Conservation (phyloP, 2,888 invertebrate genomes). For the Cheilosia impressa region DNA sequence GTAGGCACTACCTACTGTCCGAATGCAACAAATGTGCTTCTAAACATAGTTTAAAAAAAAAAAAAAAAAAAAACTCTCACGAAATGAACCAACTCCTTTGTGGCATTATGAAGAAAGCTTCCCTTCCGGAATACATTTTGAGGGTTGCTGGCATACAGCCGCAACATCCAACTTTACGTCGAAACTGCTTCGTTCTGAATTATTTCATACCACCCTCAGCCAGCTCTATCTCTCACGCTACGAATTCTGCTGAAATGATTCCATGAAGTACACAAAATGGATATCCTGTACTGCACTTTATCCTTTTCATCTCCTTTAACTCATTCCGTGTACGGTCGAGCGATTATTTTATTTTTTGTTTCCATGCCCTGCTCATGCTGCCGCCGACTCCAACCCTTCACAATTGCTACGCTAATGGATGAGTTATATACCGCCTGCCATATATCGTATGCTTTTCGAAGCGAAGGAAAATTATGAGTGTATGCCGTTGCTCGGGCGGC, state of each 20-base stretch:
- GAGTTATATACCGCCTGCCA: conserved; percentile 58
- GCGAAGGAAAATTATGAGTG: conserved; percentile 67
- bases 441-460: conserved; percentile 58
- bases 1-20: conserved; percentile 44
- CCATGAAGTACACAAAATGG: conserved; percentile 66
- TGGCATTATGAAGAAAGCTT: conserved; percentile 68
- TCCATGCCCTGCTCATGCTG: neutral
- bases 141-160: conserved; percentile 4
- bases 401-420: conserved; percentile 62
- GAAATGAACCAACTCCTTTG: conserved; percentile 62
- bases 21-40: conserved; percentile 64
- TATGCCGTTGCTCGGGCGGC: conserved; percentile 7
- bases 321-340: conserved; percentile 68
- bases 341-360: conserved; percentile 58
- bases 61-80: conserved; percentile 16
- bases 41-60: neutral
- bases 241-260: conserved; percentile 59
- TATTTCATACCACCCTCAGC: conserved; percentile 27
- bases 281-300: conserved; percentile 70
- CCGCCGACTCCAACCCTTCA: neutral
- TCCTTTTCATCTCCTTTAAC: conserved; percentile 69
- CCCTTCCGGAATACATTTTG: conserved; percentile 58
- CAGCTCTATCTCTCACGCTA: neutral
- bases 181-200: conserved; percentile 53
- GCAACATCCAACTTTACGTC: conserved; percentile 12